A percentile compares a stretch with the other conserved stretches of the same genome.
Evolutionary conservation across 2,113 vertebrate genomes (phyloP).

Genomic region (Chaetodon trifascialis): DNA sequence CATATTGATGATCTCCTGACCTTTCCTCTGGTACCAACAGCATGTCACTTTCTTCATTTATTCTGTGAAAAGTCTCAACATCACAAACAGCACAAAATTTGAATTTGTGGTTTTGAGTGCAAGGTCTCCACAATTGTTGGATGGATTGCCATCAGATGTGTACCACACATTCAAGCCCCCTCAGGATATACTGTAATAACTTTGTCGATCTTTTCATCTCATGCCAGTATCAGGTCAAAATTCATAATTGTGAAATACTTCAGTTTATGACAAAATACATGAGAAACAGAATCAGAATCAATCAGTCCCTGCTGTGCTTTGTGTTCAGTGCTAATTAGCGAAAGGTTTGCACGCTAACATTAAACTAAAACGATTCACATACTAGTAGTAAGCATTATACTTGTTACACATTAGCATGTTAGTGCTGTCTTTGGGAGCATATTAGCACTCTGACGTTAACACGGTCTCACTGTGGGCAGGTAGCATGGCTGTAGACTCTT

Average conservation of each 20-base stretch:
- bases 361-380: neutral
- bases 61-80: neutral
- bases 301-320: too few relatives aligned
- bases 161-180: neutral
- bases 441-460: neutral
- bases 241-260: neutral
- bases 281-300: too few relatives aligned
- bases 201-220: neutral
- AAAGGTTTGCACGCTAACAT: neutral
- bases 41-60: neutral
- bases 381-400: neutral
- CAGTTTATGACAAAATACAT: too few relatives aligned
- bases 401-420: neutral
- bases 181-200: neutral
- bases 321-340: neutral
- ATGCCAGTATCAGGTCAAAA: neutral
- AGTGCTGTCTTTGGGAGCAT: too few relatives aligned
- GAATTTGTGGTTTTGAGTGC: neutral
- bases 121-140: too few relatives aligned
- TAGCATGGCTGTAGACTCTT: neutral
- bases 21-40: neutral
- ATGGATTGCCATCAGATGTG: neutral
- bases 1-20: neutral
- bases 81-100: neutral
- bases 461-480: neutral